Base-by-base conservation (phyloP, 2,113 vertebrate genomes). In the Vombatus ursinus region DNA sequence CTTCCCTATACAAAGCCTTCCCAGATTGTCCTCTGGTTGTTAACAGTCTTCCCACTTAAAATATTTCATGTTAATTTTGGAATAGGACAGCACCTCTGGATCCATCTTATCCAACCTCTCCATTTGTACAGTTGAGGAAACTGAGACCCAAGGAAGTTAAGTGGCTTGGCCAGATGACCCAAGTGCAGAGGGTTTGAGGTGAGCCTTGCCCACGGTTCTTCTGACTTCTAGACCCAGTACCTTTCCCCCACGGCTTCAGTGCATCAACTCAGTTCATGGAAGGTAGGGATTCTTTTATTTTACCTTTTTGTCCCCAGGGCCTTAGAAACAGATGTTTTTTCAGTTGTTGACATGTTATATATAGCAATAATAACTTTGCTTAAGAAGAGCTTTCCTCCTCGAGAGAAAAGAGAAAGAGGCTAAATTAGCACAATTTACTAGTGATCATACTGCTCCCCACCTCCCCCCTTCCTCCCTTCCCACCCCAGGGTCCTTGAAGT, bases 361-460 rank as follows among this genome's bases (percentile, higher is more conserved):
- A 2, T n/a, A 77, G 68, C 14, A 6, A 44, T 22, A 77, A 77
- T 77, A 77, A 77, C 68, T n/a, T 61, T 61, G 16, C n/a, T 61
- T 91, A 90, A 90, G 90, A 77, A 94, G 8, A 51, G 16, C 77
- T 92, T 57, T 52, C 61, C 19, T 11, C 4, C 0, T 51, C n/a
- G 23, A 0, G 49, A 95, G 91, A 54, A 61, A 92, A 90, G 68
- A 57, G 49, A 50, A 90, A 52, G 0, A 4, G 6, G 24, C 52
- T 1, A 22, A 19, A 49, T 22, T 37, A 68, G 47, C 44, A 44
- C 0, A 0, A 25, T 14, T 51, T 5, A 44, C 8, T 16, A 47
- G 51, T 19, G 31, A 50, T 53, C 37, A 2, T 24, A 0, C 0
- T 7, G 11, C 7, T n/a, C 48, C 52, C 54, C 23, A 22, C 23